Percentiles rank a stretch among this genome's conserved stretches.
Conservation (phyloP, 2,797 vertebrate species). For the Microchirus variegatus region DNA sequence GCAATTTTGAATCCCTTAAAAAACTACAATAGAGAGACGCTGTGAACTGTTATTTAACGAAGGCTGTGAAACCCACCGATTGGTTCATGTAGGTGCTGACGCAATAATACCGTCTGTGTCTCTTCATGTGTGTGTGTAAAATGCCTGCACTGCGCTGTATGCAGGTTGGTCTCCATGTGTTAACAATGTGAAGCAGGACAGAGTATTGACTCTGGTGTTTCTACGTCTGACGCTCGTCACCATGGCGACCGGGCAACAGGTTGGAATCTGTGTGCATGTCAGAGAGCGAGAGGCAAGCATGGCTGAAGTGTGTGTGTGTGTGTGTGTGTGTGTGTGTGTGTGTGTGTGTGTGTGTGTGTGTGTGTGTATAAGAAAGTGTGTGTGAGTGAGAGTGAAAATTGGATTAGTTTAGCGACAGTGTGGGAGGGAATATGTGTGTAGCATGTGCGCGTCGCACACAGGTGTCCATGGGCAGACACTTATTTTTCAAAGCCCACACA, state of each 20-base stretch:
- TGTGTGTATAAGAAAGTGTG: conserved; percentile 66
- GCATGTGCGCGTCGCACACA: conserved; percentile 14
- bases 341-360: conserved; percentile 58
- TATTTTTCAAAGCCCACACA: conserved; percentile 13
- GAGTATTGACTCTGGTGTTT: conserved; percentile 36
- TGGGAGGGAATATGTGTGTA: conserved; percentile 39
- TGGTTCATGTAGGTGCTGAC: conserved; percentile 22
- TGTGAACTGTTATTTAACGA: neutral
- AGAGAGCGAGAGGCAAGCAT: conserved; percentile 43
- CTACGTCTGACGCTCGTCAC: conserved; percentile 55
- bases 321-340: conserved; percentile 62
- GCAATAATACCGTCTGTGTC: conserved; percentile 17
- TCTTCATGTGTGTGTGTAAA: neutral
- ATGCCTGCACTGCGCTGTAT: conserved; percentile 8
- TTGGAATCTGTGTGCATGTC: conserved; percentile 56
- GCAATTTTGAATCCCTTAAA: neutral
- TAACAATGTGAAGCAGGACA: conserved; percentile 35
- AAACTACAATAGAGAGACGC: neutral
- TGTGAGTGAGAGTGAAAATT: conserved; percentile 66
- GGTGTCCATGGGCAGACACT: conserved; percentile 9
- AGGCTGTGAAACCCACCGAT: neutral
- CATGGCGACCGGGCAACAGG: conserved; percentile 70
- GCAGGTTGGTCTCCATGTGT: conserved; percentile 14
- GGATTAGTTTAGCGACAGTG: conserved; percentile 65
- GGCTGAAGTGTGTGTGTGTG: conserved; percentile 49